Evolutionary conservation across 2,888 invertebrate genomes (phyloP), one percentile per base, ranked within the genome.

Genomic region (Thymelicus acteon): DNA sequence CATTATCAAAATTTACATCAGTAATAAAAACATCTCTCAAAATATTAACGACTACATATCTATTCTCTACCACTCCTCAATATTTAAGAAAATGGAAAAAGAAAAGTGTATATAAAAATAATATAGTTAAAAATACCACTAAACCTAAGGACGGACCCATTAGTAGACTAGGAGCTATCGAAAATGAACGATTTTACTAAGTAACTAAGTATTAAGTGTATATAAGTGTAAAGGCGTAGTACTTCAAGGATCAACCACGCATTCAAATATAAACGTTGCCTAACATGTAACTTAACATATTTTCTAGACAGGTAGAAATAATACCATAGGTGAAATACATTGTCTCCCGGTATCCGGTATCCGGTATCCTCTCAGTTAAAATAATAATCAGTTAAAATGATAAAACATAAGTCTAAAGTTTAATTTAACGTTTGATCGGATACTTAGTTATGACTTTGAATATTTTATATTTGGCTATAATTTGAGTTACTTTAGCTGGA

Each of bases 91-190:
- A 79, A 79, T 73, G 69, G 73, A 76, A 79, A 78, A 77, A 77
- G 73, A 76, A 75, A 75, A 75, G 74, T 74, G 74, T 75, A 75
- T 52, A 67, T 67, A 78, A 77, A 76, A 75, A 75, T 73, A 54
- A 73, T 78, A 76, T 75, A 77, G 74, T 77, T 75, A 67, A 67
- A 54, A 60, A 52, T 52, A 77, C 76, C 76, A 78, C 19, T 77
- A 72, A 66, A 73, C 75, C 78, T 80, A 82, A 77, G 82, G 83
- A 84, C 84, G 82, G 81, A 81, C 78, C 81, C 79, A 76, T 73
- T 49, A 52, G 57, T 70, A 74, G 74, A 74, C 74, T 74, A 74
- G 73, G 71, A 71, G 73, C 76, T 77, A 76, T 75, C 75, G 77
- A 75, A 76, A 76, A 75, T 69, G 7, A 48, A 68, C 49, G 63